Base-by-base conservation (phyloP, 2,797 vertebrate genomes). In the Trachops cirrhosus region DNA sequence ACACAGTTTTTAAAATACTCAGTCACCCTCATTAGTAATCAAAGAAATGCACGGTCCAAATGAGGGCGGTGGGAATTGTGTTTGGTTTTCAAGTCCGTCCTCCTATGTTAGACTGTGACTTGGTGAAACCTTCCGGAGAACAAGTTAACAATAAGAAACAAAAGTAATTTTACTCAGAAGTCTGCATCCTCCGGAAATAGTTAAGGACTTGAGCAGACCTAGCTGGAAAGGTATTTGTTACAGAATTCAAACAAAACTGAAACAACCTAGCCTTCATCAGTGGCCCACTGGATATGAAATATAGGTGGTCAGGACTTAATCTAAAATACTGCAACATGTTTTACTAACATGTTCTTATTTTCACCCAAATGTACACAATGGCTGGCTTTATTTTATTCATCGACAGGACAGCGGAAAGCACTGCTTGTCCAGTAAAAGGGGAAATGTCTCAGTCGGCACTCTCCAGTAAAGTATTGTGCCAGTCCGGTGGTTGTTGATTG, bases 381-480 rank as follows among this genome's bases (percentile, higher is more conserved):
- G 39, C 16, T 57, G 67, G 24, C 93, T 95, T 94, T 77, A 37
- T 86, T 86, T 79, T n/a, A 2, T 37, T 41, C 46, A 7, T 52
- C 74, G 44, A 41, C 41, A 41, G 19, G 19, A 4, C 39, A 26
- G 2, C 7, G 10, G 80, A 54, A 74, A 44, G 32, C 39, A 9
- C 14, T 70, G 34, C 41, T 73, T 70, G 19, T 37, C 3, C 21
- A 26, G n/a, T 32, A 16, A 59, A 54, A 10, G n/a, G 34, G 29
- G 1, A 14, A 37, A n/a, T n/a, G 9, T 34, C 52, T 71, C 24
- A 57, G 41, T 67, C 26, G 16, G 12, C 7, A 2, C 29, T 16
- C 4, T 16, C 5, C 9, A 0, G 5, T 8, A 9, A 89, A 57
- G 44, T 1, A 4, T 5, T 32, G 0, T 26, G 22, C 29, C 24